Percentiles rank a stretch among this genome's conserved stretches.
Evolutionary conservation across 2,113 vertebrate genomes (phyloP).

Genomic region (Eudyptes chrysolophus): DNA sequence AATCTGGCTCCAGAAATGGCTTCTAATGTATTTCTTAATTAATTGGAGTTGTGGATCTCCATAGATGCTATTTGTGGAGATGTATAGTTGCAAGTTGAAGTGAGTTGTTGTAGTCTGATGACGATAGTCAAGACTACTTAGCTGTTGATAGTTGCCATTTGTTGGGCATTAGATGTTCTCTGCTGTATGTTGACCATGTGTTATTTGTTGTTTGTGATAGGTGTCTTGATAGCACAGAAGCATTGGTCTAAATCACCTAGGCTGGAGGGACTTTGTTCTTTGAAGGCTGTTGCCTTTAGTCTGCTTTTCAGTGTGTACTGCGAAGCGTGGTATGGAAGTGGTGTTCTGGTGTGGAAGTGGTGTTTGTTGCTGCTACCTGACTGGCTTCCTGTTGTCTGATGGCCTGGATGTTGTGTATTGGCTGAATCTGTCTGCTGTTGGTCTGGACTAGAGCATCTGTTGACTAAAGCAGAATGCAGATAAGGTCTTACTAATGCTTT

Average conservation of each 20-base stretch:
- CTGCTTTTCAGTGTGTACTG: neutral
- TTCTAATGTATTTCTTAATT: neutral
- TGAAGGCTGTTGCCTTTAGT: neutral
- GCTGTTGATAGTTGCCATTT: neutral
- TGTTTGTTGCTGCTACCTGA: neutral
- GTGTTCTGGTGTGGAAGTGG: no score
- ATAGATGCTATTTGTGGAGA: neutral
- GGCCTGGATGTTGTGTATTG: fast-evolving
- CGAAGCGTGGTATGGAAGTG: neutral
- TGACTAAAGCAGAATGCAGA: neutral
- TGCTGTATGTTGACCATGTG: neutral
- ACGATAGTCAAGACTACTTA: fast-evolving
- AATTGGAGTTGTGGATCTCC: neutral
- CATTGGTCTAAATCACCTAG: neutral
- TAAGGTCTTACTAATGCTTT: neutral
- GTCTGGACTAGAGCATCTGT: neutral
- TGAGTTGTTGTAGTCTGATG: neutral
- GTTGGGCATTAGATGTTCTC: neutral
- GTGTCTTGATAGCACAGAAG: neutral
- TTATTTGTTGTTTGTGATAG: neutral
- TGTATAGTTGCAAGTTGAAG: neutral
- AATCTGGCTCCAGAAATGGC: neutral
- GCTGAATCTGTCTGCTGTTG: neutral
- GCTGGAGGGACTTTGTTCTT: neutral
- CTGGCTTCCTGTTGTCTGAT: neutral